Percentiles rank a stretch among this genome's conserved stretches.
These are phyloP conservation scores for Nymphalis io DNA, from an alignment of 1,140 invertebrate genomes.

Conservation along the genomic window DNA sequence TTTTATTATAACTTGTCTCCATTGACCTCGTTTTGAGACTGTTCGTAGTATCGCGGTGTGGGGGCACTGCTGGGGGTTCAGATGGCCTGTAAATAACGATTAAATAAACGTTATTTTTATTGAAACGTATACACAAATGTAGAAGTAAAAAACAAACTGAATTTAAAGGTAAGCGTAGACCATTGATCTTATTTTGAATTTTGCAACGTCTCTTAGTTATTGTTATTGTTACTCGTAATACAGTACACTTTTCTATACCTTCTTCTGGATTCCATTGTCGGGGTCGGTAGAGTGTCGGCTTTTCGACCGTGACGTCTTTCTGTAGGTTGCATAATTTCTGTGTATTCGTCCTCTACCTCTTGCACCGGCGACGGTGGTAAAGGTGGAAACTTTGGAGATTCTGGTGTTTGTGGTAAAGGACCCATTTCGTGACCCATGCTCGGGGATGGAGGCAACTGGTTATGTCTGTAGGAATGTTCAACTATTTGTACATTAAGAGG, in stretches of 20 bases:
- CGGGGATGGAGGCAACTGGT: constrained; percentile 67
- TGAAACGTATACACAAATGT: too few relatives aligned
- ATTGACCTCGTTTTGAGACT: constrained; percentile 90
- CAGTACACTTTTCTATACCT: constrained; percentile 44
- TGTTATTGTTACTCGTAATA: too few relatives aligned
- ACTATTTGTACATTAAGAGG: constrained; percentile 78
- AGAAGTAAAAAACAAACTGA: too few relatives aligned
- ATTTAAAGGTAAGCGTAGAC: too few relatives aligned
- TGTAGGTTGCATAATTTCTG: constrained; percentile 83
- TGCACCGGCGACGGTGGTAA: constrained; percentile 89
- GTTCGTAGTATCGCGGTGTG: constrained; percentile 85
- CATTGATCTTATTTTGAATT: too few relatives aligned
- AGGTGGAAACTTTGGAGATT: constrained; percentile 87
- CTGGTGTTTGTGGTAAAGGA: constrained; percentile 80
- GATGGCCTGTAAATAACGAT: constrained; percentile 64
- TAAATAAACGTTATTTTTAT: neutral
- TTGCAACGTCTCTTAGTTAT: too few relatives aligned
- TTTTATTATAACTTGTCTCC: constrained; percentile 87
- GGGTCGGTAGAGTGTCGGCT: constrained; percentile 80
- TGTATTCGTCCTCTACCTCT: constrained; percentile 88
- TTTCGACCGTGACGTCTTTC: constrained; percentile 76
- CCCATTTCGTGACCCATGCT: constrained; percentile 71
- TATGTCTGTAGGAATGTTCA: constrained; percentile 77
- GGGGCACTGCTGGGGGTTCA: constrained; percentile 86
- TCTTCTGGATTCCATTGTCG: constrained; percentile 60